Evolutionary conservation across 2,888 invertebrate genomes (phyloP), one percentile per base, ranked within the genome.

Genomic region (Flexamia atlantica): DNA sequence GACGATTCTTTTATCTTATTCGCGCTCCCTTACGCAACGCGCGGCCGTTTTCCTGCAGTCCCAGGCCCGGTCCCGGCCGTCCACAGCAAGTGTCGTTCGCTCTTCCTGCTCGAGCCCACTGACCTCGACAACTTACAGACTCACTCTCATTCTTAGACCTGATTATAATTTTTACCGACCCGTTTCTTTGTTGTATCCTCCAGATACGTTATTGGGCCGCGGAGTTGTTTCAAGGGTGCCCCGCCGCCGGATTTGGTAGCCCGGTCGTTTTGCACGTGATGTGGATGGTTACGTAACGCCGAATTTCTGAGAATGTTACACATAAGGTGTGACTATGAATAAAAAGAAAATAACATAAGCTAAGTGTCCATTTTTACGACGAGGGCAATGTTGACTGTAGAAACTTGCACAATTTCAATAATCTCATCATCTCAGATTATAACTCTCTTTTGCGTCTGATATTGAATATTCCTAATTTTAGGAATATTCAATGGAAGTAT

Each of bases 101-200:
- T 1, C 46, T 64, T 64, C 64, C 64, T 64, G 64, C 14, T 64
- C 64, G 20, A 28, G 64, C 14, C 30, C 64, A 4, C 14, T 14
- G 64, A 64, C 64, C 64, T 28, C 30, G 57, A 57, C 57, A 2
- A 57, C 57, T 23, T 9, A 57, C n/a, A n/a, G n/a, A 53, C 53
- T 7, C 53, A 23, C 53, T 23, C 53, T 23, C 23, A 23, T 53
- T 53, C 28, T 28, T 28, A 20, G 64, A 14, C 64, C 64, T 64
- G 57, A 23, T 57, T 23, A 57, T 23, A 64, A 57, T 57, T 30
- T 64, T 64, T 30, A 64, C 14, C 3, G 12, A 28, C 64, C 30
- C 17, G 64, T 64, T 30, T 17, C 64, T 28, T 64, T 64, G 64
- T 64, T 12, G 53, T 23, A 46, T 46, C 46, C 46, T 12, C 23